A percentile compares a stretch with the other conserved stretches of the same genome.
Conservation (phyloP, 2,113 vertebrate species). For the Girardinichthys multiradiatus region DNA sequence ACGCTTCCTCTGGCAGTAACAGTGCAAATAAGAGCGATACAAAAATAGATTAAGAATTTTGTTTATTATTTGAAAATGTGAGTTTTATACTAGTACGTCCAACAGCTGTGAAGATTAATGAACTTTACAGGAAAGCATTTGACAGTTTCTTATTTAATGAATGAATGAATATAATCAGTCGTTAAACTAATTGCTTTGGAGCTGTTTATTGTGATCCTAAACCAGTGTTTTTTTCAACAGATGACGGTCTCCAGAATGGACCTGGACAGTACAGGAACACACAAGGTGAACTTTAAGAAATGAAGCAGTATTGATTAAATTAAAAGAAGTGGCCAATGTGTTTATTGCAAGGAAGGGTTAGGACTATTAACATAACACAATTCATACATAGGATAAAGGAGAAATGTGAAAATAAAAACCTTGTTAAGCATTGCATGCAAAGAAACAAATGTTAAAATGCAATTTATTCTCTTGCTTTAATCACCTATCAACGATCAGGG, state of each 20-base stretch:
- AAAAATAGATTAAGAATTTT: neutral
- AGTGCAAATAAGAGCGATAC: constrained; percentile 25
- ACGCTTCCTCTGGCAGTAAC: constrained; percentile 62
- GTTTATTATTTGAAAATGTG: neutral
- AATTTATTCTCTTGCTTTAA: too few relatives aligned
- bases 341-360: too few relatives aligned
- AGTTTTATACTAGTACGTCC: neutral
- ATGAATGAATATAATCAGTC: neutral
- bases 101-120: neutral
- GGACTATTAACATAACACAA: too few relatives aligned
- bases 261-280: constrained; percentile 80
- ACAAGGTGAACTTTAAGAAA: constrained; percentile 69
- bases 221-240: constrained; percentile 52
- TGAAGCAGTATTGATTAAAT: neutral
- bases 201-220: constrained; percentile 1
- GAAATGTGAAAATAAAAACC: too few relatives aligned
- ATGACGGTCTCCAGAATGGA: constrained; percentile 82
- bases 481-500: too few relatives aligned
- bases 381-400: too few relatives aligned
- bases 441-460: too few relatives aligned
- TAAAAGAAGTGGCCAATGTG: too few relatives aligned
- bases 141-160: too few relatives aligned
- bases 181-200: neutral
- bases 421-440: too few relatives aligned
- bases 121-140: neutral